Percentiles rank a stretch among this genome's conserved stretches.
phyloP scores from a whole-genome alignment of 2,113 vertebrate species.

The Hepsetus odoe region DNA sequence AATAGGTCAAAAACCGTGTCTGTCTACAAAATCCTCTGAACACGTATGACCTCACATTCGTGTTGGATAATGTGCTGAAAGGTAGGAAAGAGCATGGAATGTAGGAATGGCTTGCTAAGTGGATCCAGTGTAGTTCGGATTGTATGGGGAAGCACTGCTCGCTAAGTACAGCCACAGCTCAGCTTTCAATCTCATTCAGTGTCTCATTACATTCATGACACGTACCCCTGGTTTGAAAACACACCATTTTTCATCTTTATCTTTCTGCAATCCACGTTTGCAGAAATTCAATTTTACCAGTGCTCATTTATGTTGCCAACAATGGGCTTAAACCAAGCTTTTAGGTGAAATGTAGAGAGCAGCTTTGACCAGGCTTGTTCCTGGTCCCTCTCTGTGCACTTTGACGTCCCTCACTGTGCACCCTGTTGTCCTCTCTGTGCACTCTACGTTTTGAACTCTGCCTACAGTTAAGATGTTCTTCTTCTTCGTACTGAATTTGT shows the following conservation, averaged over 20 bases:
- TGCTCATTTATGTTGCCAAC: conserved; percentile 23
- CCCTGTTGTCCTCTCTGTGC: neutral
- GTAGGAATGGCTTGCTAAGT: neutral
- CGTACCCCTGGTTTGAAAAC: conserved; percentile 39
- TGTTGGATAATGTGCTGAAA: neutral
- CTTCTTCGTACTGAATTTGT: neutral
- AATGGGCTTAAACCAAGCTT: conserved; percentile 5
- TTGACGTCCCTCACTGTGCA: too few species aligned
- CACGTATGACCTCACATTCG: neutral
- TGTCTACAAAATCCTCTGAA: neutral
- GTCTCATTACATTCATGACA: conserved; percentile 45
- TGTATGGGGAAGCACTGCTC: neutral
- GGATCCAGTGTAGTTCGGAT: neutral
- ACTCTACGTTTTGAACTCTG: neutral
- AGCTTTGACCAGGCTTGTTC: neutral
- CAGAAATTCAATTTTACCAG: conserved; percentile 41
- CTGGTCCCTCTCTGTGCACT: neutral
- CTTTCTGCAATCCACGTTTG: conserved; percentile 26
- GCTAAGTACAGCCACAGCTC: neutral
- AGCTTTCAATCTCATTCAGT: conserved; percentile 1
- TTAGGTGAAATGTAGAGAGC: conserved; percentile 26
- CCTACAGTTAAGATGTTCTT: neutral
- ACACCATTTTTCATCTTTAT: conserved; percentile 45
- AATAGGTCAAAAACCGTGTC: neutral
- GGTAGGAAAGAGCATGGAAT: neutral